Conservation (phyloP, 2,113 vertebrate genomes). For the Hemicordylus capensis region DNA sequence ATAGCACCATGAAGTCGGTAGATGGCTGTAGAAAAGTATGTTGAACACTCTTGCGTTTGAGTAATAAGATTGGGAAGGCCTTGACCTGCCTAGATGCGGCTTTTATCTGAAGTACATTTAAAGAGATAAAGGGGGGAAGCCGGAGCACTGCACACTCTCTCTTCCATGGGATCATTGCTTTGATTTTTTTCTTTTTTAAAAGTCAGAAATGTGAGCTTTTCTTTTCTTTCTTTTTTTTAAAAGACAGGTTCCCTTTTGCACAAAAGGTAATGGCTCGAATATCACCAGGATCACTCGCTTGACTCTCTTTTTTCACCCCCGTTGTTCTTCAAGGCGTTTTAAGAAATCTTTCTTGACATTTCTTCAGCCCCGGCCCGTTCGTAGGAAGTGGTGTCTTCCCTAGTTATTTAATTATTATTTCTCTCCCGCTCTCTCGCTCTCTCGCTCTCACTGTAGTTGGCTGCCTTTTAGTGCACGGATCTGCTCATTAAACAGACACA, state of each 20-base stretch:
- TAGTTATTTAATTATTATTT: constrained; percentile 61
- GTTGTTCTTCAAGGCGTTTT: constrained; percentile 25
- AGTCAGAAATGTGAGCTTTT: constrained; percentile 55
- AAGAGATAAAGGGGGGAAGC: constrained; percentile 83
- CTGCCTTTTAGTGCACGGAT: constrained; percentile 79
- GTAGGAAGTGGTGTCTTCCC: constrained; percentile 57
- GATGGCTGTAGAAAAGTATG: constrained; percentile 88
- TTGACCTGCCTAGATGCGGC: constrained; percentile 80
- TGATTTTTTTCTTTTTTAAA: no score
- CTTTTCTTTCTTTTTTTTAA: no score
- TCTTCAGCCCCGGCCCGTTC: constrained; percentile 52
- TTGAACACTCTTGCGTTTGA: constrained; percentile 60
- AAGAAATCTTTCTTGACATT: constrained; percentile 60
- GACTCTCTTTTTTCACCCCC: constrained; percentile 42
- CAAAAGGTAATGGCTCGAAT: constrained; percentile 59
- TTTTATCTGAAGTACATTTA: constrained; percentile 87
- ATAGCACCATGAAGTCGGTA: constrained; percentile 79
- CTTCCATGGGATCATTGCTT: constrained; percentile 70
- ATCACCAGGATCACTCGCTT: constrained; percentile 56
- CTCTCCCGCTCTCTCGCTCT: constrained; percentile 33
- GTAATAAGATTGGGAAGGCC: constrained; percentile 82
- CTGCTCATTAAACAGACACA: constrained; percentile 84
- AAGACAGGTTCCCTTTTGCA: constrained; percentile 38
- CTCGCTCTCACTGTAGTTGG: constrained; percentile 66
- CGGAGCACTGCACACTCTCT: constrained; percentile 72